Evolutionary conservation across 1,140 invertebrate genomes (phyloP).

Genomic region (Medauroidea extradentata): DNA sequence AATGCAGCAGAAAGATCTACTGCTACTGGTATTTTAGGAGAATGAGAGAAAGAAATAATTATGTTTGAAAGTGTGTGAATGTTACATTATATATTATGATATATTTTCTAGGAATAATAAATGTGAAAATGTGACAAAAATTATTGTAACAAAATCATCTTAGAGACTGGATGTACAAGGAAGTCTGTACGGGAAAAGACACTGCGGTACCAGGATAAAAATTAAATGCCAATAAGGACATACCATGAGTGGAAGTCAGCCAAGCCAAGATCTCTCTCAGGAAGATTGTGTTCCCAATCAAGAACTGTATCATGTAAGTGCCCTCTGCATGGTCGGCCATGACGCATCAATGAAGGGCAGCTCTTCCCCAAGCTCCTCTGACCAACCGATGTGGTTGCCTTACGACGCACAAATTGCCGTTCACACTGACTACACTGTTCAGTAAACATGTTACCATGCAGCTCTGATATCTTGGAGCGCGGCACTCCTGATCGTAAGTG

Average conservation of each 20-base stretch:
- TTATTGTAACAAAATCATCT: too few species aligned
- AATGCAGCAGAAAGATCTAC: too few species aligned
- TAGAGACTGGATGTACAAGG: too few species aligned
- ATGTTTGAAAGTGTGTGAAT: too few species aligned
- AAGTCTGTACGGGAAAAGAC: too few species aligned
- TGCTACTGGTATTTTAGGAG: too few species aligned
- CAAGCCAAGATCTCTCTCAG: constrained; percentile 81
- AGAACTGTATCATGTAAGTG: constrained; percentile 87
- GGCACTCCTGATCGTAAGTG: constrained; percentile 86
- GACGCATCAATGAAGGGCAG: constrained; percentile 59
- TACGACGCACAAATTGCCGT: constrained; percentile 78
- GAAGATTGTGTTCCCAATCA: constrained; percentile 97
- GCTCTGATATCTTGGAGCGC: constrained; percentile 77
- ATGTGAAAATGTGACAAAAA: too few species aligned
- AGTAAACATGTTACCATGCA: constrained; percentile 98
- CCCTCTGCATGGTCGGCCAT: constrained; percentile 73
- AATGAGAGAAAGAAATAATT: too few species aligned
- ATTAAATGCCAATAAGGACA: too few species aligned
- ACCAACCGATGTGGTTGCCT: constrained; percentile 83
- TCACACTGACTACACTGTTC: constrained; percentile 90
- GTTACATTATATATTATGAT: too few species aligned
- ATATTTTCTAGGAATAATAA: too few species aligned
- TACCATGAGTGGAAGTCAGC: constrained; percentile 86
- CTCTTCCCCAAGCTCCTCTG: constrained; percentile 77
- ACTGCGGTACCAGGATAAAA: too few species aligned